phyloP scores from a whole-genome alignment of 2,888 invertebrate genomes.

The Heteromurus nitidus region DNA sequence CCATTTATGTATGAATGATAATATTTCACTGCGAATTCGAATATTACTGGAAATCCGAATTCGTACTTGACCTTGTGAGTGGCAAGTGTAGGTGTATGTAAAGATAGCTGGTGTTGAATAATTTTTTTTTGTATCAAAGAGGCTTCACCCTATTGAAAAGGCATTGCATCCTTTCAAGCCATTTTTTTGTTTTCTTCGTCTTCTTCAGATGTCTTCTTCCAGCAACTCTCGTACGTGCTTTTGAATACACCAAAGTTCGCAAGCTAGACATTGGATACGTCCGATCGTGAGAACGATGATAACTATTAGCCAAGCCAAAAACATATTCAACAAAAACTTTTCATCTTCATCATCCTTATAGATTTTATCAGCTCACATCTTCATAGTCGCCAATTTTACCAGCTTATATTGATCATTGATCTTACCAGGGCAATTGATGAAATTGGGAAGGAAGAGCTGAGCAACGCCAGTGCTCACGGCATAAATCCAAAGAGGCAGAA shows the following conservation, averaged over 20 bases:
- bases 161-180: too few relatives aligned
- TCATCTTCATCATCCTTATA: conserved; percentile 6
- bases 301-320: conserved; percentile 52
- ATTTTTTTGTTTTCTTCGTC: too few relatives aligned
- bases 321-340: neutral
- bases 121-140: too few relatives aligned
- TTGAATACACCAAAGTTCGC: conserved; percentile 72
- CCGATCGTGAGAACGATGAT: conserved; percentile 62
- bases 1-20: too few relatives aligned
- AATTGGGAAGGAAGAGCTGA: conserved; percentile 65
- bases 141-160: too few relatives aligned
- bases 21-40: too few relatives aligned
- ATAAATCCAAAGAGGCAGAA: conserved; percentile 72
- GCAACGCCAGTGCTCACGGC: conserved; percentile 66
- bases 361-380: neutral
- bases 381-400: neutral
- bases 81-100: too few relatives aligned
- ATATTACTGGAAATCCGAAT: too few relatives aligned
- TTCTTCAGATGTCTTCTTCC: conserved; percentile 61
- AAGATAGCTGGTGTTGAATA: too few relatives aligned
- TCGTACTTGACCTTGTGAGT: too few relatives aligned
- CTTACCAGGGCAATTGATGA: conserved; percentile 50
- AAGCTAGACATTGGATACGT: conserved; percentile 67
- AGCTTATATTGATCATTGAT: too few relatives aligned
- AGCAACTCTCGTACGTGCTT: conserved; percentile 67